phyloP scores from a whole-genome alignment of 2,113 vertebrate genomes.

The Polypterus bichir region DNA sequence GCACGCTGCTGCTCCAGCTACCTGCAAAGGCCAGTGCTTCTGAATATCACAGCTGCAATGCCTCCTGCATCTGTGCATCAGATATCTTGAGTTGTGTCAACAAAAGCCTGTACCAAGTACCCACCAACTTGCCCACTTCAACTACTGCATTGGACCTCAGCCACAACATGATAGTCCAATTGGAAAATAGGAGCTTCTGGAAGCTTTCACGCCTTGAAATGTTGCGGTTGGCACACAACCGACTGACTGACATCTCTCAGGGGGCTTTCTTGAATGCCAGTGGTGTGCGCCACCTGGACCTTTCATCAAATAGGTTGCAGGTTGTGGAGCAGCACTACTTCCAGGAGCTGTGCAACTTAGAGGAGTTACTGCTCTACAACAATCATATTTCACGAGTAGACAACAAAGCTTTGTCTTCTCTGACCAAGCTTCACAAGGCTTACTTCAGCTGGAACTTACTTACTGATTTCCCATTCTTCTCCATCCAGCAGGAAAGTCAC shows the following conservation, averaged over 20 bases:
- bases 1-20: constrained; percentile 21
- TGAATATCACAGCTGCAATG: constrained; percentile 33
- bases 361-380: constrained; percentile 82
- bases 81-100: constrained; percentile 82
- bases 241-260: constrained; percentile 37
- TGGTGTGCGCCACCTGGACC: constrained; percentile 68
- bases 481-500: constrained; percentile 59
- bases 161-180: constrained; percentile 59
- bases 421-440: constrained; percentile 59
- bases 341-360: constrained; percentile 52
- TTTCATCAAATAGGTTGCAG: constrained; percentile 74
- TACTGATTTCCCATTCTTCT: constrained; percentile 69
- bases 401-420: constrained; percentile 47
- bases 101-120: constrained; percentile 48
- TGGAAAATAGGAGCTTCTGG: constrained; percentile 49
- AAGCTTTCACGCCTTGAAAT: constrained; percentile 57
- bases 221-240: constrained; percentile 68
- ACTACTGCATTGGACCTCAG: constrained; percentile 72
- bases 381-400: constrained; percentile 67
- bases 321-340: constrained; percentile 60
- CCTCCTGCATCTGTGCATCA: constrained; percentile 63
- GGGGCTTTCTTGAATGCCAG: constrained; percentile 64
- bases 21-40: neutral
- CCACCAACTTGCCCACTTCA: constrained; percentile 45
- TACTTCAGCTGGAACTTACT: constrained; percentile 87